These are phyloP conservation scores for Siniperca knerii DNA, from an alignment of 2,113 vertebrate species.

Conservation along the genomic window DNA sequence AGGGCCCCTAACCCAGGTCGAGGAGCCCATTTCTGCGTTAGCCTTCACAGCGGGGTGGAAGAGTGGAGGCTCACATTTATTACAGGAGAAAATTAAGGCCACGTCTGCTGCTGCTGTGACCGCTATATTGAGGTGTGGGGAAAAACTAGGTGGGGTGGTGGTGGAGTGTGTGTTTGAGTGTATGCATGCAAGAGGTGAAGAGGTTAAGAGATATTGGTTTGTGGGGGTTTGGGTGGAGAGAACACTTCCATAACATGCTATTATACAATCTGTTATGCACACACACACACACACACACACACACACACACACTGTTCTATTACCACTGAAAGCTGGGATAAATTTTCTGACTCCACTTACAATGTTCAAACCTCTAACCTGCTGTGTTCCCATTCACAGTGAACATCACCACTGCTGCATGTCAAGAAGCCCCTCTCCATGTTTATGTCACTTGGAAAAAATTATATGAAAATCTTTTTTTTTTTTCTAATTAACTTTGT, in stretches of 20 bases:
- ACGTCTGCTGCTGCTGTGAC: conserved; percentile 59
- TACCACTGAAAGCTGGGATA: conserved; percentile 33
- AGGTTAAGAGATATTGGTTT: conserved; percentile 52
- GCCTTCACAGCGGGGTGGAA: conserved; percentile 57
- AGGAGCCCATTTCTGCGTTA: conserved; percentile 71
- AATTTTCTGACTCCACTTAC: conserved; percentile 11
- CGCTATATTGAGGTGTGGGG: conserved; percentile 34
- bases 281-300: conserved; percentile 1
- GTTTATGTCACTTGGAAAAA: conserved; percentile 31
- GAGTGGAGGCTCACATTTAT: conserved; percentile 70
- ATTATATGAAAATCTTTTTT: conserved; percentile 77
- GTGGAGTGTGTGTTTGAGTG: conserved; percentile 21
- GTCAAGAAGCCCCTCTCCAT: conserved; percentile 20
- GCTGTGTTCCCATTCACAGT: conserved; percentile 24
- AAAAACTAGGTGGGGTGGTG: not conserved
- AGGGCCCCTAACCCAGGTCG: conserved; percentile 64
- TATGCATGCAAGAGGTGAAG: conserved; percentile 26
- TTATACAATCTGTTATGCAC: conserved; percentile 47
- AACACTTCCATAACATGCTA: conserved; percentile 37
- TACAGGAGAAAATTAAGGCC: conserved; percentile 78
- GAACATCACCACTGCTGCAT: not conserved
- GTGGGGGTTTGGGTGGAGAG: not conserved
- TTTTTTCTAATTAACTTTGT: conserved; percentile 85
- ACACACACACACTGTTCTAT: conserved; percentile 19
- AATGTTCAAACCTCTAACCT: conserved; percentile 25